Evolutionary conservation across 1,140 invertebrate genomes (phyloP), one percentile per base, ranked within the genome.

Genomic region (Drosophila ogumai): DNA sequence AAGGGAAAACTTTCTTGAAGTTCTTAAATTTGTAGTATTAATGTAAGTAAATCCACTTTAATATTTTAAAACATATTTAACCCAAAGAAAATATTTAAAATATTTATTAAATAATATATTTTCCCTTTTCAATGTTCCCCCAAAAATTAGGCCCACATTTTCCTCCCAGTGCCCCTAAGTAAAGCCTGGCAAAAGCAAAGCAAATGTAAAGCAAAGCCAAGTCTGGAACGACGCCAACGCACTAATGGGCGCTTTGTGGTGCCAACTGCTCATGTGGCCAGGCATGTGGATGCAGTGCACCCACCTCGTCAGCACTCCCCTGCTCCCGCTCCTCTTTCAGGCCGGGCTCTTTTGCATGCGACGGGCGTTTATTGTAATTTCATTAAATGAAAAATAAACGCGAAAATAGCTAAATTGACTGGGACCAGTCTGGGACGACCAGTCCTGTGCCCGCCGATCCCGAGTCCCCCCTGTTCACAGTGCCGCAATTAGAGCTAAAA

Each of bases 351-450:
- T 80, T 81, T 81, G 67, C 75, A 86, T 81, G 79, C 82, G 72
- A 77, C 69, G 79, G 59, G 80, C 77, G 85, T 88, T 87, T 81
- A 84, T 88, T 88, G 85, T 88, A 88, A 90, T 88, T 88, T 88
- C 84, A 88, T 88, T 90, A 88, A 88, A 88, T 68, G 84, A 71
- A 75, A 88, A 87, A 88, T 88, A 88, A 64, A 76, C 75, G 76
- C 84, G 79, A 79, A 88, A 82, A 80, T 82, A 64, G 65, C 54
- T 73, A 73, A 73, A 73, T 73, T 73, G 69, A 73, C 66, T 73
- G 69, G 54, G 58, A 76, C 49, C 52, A 74, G 69, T 38, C 67
- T 49, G 46, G 55, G 38, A 34, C 12, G 31, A 47, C 46, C 25
- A 49, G 46, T 31, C 32, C 52, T 8, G 31, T 43, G 19, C 28